These are phyloP conservation scores for Epinotia ramella DNA, from an alignment of 2,888 invertebrate genomes.

Conservation along the genomic window DNA sequence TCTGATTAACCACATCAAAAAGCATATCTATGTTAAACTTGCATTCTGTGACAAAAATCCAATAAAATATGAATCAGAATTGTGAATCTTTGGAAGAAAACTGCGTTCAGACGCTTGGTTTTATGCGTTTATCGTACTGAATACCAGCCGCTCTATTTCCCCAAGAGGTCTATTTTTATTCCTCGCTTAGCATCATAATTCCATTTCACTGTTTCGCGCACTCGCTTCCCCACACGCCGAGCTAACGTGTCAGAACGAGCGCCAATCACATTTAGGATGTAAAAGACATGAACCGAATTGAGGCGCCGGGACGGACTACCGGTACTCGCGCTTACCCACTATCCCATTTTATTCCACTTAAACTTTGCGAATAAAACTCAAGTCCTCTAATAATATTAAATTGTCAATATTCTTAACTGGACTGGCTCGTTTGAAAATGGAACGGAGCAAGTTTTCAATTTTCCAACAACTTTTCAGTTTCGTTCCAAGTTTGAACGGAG, in stretches of 20 bases:
- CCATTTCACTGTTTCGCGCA: neutral
- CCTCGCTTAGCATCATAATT: neutral
- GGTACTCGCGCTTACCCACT: constrained; percentile 50
- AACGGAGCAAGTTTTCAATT: constrained; percentile 44
- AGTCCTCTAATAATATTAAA: constrained; percentile 44
- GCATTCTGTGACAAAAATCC: neutral
- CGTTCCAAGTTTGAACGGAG: constrained; percentile 26
- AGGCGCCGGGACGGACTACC: constrained; percentile 46
- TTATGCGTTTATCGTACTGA: neutral
- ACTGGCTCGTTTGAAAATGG: constrained; percentile 41
- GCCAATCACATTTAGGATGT: neutral
- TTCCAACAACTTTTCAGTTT: constrained; percentile 39
- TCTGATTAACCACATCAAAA: too few species aligned
- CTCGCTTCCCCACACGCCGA: neutral
- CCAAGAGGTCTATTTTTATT: neutral
- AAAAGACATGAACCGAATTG: neutral
- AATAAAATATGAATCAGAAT: neutral
- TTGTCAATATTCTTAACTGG: constrained; percentile 47
- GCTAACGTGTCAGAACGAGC: neutral
- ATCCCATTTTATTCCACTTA: constrained; percentile 57
- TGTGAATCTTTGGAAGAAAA: neutral
- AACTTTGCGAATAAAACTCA: constrained; percentile 50
- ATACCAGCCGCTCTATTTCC: neutral
- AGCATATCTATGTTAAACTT: neutral
- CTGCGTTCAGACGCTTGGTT: neutral